Conservation (phyloP, 2,888 invertebrate species). For the Caenorhabditis virilis region DNA sequence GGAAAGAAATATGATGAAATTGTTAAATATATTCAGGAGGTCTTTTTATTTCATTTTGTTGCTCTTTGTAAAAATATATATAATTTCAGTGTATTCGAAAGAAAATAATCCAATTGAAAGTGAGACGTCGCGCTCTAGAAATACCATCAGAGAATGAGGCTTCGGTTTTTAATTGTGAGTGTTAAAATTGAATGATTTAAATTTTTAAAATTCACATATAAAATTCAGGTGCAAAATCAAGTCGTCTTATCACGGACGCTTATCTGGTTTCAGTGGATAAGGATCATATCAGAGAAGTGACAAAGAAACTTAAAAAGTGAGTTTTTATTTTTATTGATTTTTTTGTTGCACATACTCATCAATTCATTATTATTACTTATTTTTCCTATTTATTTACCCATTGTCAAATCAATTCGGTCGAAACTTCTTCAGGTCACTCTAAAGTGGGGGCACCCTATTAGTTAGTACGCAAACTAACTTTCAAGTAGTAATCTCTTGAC, state of each 20-base stretch:
- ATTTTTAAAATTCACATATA: neutral
- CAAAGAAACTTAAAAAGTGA: constrained; percentile 48
- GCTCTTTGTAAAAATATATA: no score
- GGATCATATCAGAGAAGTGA: constrained; percentile 47
- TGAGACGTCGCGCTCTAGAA: constrained; percentile 76
- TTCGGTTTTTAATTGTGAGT: constrained; percentile 30
- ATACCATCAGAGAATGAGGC: constrained; percentile 67
- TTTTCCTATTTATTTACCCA: no score
- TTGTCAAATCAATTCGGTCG: no score
- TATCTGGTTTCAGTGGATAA: constrained; percentile 55
- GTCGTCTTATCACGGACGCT: constrained; percentile 44
- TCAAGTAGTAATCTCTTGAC: no score
- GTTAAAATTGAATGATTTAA: neutral
- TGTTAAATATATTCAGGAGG: constrained; percentile 92
- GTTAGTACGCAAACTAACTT: no score
- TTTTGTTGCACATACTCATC: neutral
- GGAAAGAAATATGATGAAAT: constrained; percentile 90
- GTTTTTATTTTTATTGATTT: constrained; percentile 8
- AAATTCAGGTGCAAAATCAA: constrained; percentile 27
- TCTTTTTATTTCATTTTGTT: constrained; percentile 69
- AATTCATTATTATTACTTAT: neutral
- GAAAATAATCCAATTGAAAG: constrained; percentile 89
- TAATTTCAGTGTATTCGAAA: constrained; percentile 88
- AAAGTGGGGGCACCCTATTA: no score
- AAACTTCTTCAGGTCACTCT: no score